phyloP scores from a whole-genome alignment of 2,797 vertebrate genomes.

The Benthosema pterotum region DNA sequence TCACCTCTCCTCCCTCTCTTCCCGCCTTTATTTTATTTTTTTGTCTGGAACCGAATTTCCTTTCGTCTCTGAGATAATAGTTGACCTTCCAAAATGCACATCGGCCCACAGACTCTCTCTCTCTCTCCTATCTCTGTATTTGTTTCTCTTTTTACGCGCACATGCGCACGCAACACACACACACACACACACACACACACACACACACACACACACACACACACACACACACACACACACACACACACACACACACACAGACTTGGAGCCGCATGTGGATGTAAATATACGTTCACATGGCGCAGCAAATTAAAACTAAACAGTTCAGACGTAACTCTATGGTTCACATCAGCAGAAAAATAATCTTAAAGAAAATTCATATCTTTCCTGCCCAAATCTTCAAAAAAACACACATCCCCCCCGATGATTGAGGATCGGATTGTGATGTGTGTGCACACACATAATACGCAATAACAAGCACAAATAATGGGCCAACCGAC shows the following conservation, averaged over 20 bases:
- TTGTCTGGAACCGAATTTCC: conserved; percentile 22
- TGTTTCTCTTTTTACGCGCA: neutral
- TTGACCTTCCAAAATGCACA: conserved; percentile 31
- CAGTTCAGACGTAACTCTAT: no score
- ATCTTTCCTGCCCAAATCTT: no score
- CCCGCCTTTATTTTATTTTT: no score
- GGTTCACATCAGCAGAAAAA: no score
- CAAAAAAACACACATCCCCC: no score
- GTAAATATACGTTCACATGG: no score
- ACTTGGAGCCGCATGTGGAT: no score
- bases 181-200: neutral
- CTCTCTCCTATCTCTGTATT: neutral
- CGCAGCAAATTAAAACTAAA: no score
- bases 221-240: neutral
- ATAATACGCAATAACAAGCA: neutral
- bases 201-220: neutral
- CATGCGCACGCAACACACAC: neutral
- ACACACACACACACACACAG: neutral
- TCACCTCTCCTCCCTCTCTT: neutral
- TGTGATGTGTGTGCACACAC: no score
- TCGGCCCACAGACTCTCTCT: neutral
- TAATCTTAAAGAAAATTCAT: no score
- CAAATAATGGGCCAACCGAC: no score
- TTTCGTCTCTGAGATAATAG: conserved; percentile 17
- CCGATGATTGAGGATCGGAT: no score